A percentile compares a stretch with the other conserved stretches of the same genome.
These are phyloP conservation scores for Psococerastis gibbosa DNA, from an alignment of 2,888 invertebrate species.

Conservation along the genomic window DNA sequence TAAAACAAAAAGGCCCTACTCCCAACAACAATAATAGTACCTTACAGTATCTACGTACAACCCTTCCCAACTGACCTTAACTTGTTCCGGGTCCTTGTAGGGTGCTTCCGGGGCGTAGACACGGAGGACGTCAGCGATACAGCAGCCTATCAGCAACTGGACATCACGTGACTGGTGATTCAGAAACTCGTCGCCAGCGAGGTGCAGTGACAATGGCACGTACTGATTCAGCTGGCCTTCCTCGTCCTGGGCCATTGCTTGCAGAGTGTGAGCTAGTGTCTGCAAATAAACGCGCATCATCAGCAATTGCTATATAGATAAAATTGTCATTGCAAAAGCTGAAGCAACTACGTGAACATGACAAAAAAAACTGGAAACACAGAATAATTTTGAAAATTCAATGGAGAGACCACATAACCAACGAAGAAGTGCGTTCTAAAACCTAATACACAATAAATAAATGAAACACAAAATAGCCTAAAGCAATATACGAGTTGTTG, in stretches of 20 bases:
- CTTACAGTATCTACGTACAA: too few species aligned
- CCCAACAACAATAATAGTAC: too few species aligned
- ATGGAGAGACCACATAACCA: too few species aligned
- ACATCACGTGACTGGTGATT: constrained; percentile 82
- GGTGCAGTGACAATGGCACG: constrained; percentile 76
- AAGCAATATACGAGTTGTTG: too few species aligned
- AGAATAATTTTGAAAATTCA: too few species aligned
- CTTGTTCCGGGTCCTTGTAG: constrained; percentile 87
- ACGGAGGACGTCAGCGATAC: constrained; percentile 88
- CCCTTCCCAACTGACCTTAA: constrained; percentile 37
- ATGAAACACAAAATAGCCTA: too few species aligned
- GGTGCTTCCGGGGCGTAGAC: constrained; percentile 97
- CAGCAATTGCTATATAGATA: constrained; percentile 4
- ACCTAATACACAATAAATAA: too few species aligned
- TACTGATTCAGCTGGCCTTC: constrained; percentile 84
- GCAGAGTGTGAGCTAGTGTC: constrained; percentile 82
- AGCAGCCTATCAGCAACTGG: constrained; percentile 85
- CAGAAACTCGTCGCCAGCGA: constrained; percentile 85
- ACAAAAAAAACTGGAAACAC: too few species aligned
- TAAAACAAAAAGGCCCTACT: too few species aligned
- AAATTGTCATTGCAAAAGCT: neutral
- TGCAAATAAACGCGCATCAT: too few species aligned
- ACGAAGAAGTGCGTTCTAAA: too few species aligned
- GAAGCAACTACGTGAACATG: neutral
- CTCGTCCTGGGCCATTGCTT: constrained; percentile 87